Percentiles rank a stretch among this genome's conserved stretches.
phyloP scores from a whole-genome alignment of 2,888 invertebrate genomes.

The Acleris cristana region DNA sequence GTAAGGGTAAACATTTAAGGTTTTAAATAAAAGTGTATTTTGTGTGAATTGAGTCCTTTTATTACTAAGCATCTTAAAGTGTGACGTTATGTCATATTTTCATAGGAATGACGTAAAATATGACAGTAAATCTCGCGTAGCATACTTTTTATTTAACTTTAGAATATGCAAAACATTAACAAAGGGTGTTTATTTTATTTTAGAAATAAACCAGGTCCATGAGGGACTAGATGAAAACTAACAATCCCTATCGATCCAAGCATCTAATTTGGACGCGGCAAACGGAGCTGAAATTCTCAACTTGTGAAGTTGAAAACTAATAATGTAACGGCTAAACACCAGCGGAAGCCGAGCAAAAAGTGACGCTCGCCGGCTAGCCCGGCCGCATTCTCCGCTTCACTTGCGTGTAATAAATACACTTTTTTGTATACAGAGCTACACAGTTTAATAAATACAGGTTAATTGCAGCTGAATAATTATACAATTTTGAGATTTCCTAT shows the following conservation, averaged over 20 bases:
- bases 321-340: conserved; percentile 69
- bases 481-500: background rate
- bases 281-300: conserved; percentile 65
- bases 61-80: too few relatives aligned
- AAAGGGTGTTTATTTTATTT: too few relatives aligned
- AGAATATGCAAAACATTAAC: too few relatives aligned
- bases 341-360: conserved; percentile 63
- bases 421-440: background rate
- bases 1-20: too few relatives aligned
- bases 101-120: too few relatives aligned
- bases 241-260: conserved; percentile 52
- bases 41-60: too few relatives aligned
- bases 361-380: conserved; percentile 42
- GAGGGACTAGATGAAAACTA: conserved; percentile 49
- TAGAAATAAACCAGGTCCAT: background rate
- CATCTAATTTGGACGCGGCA: conserved; percentile 59
- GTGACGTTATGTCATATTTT: too few relatives aligned
- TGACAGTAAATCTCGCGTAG: too few relatives aligned
- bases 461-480: background rate
- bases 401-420: conserved; percentile 11
- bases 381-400: conserved; percentile 47
- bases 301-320: conserved; percentile 73
- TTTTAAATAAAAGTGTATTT: too few relatives aligned
- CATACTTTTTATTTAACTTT: too few relatives aligned
- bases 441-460: conserved; percentile 4